Evolutionary conservation across 2,113 vertebrate species (phyloP), one percentile per base, ranked within the genome.

Genomic region (Chaetura pelagica): DNA sequence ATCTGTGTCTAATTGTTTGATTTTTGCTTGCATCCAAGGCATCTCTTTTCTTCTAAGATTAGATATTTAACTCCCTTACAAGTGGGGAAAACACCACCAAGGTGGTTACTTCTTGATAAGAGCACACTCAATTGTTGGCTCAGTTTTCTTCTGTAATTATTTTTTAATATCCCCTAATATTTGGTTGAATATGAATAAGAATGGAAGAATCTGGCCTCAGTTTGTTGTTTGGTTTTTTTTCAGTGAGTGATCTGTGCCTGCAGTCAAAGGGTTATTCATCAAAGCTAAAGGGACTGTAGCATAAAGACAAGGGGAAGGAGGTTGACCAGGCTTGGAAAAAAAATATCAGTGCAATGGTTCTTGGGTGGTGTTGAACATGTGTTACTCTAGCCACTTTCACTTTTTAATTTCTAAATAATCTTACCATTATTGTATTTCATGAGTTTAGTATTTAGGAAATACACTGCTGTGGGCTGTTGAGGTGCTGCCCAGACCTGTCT

Each of bases 251-350:
- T 62, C 20, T 46, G 14, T 74, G 24, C 12, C 30, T 52, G 34
- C 9, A 5, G 15, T 44, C 46, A 30, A 35, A 71, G 19, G 10
- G 27, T 38, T 26, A 9, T 5, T 61, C 13, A 30, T n/a, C 18
- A 66, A 49, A 82, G 59, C 19, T 21, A 13, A 5, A 64, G 52
- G 15, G 10, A 22, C 30, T 32, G 10, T 9, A 63, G 15, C 11
- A 13, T 7, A 35, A n/a, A 10, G 11, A 7, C 23, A n/a, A 57
- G 44, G 66, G 7, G 6, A 2, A 1, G 0, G 7, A n/a, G 21
- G 19, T 80, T 75, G 20, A 14, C 16, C 16, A 83, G 46, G 42
- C 18, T 48, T 61, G 2, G 49, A 40, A 67, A 48, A 18, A 42
- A 42, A 42, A 42, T 12, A 42, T 32, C 26, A 32, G 67, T 21